A percentile compares a stretch with the other conserved stretches of the same genome.
Conservation (phyloP, 2,888 invertebrate genomes). For the Auanema sp. region DNA sequence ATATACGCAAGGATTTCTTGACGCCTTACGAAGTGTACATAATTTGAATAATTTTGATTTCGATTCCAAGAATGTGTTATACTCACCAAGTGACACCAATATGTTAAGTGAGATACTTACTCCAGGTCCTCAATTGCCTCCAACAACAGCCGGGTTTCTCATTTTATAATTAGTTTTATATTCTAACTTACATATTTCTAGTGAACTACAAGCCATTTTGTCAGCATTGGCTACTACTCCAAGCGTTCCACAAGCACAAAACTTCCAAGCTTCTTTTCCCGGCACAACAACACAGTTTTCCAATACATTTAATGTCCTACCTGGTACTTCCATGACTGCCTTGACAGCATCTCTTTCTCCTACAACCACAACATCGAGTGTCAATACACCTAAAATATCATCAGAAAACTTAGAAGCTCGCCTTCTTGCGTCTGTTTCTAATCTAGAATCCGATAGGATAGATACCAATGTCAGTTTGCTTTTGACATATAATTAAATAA, state of each 20-base stretch:
- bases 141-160: neutral
- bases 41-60: conserved; percentile 21
- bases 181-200: conserved; percentile 5
- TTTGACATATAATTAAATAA: too few relatives aligned
- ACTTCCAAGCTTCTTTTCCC: conserved; percentile 4
- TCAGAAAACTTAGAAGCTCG: too few relatives aligned
- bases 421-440: too few relatives aligned
- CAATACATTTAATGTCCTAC: conserved; percentile 14
- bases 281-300: conserved; percentile 7
- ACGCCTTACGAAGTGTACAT: conserved; percentile 18
- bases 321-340: conserved; percentile 9
- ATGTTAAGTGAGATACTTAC: neutral
- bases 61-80: conserved; percentile 14
- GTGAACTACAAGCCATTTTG: conserved; percentile 22
- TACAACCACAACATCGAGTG: conserved; percentile 3
- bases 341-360: conserved; percentile 6
- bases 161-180: neutral
- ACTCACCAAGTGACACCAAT: neutral
- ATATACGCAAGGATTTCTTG: neutral
- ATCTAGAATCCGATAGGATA: too few relatives aligned
- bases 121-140: neutral
- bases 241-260: neutral
- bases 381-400: too few relatives aligned
- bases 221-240: conserved; percentile 18
- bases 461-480: too few relatives aligned